Evolutionary conservation across 1,140 invertebrate species (phyloP).

Genomic region (Drosophila navojoa): DNA sequence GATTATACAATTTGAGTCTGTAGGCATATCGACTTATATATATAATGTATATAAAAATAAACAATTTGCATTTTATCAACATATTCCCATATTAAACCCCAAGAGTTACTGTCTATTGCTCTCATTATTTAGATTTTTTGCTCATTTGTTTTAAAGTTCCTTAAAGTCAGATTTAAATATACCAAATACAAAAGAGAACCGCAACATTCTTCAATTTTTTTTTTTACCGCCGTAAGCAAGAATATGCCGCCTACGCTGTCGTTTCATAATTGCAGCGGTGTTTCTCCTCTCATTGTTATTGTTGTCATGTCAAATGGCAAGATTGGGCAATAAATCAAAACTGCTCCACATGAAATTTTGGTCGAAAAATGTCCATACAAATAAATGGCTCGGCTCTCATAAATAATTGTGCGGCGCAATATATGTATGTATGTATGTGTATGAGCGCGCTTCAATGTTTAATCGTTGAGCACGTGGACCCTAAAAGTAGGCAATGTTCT

Average conservation of each 20-base stretch:
- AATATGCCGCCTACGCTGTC: conserved; percentile 9
- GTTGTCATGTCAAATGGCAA: conserved; percentile 62
- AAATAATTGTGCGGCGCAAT: background rate
- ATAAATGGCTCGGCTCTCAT: conserved; percentile 25
- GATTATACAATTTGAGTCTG: no score
- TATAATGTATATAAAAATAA: no score
- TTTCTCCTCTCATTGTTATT: conserved; percentile 28
- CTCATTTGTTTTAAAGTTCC: no score
- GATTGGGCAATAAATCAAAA: conserved; percentile 72
- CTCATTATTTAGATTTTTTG: no score
- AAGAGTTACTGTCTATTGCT: no score
- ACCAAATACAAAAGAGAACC: conserved; percentile 11
- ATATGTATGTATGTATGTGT: no score
- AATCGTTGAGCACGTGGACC: background rate
- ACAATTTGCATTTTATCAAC: no score
- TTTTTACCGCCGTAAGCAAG: conserved; percentile 35
- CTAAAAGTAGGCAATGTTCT: conserved; percentile 18
- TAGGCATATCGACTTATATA: no score
- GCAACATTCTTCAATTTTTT: conserved; percentile 1
- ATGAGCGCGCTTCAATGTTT: background rate
- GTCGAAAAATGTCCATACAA: conserved; percentile 40
- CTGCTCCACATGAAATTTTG: conserved; percentile 51
- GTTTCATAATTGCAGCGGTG: conserved; percentile 47
- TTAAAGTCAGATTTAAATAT: background rate
- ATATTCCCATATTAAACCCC: no score